Base-by-base conservation (phyloP, 2,797 vertebrate genomes). In the Tokudaia muenninki region DNA sequence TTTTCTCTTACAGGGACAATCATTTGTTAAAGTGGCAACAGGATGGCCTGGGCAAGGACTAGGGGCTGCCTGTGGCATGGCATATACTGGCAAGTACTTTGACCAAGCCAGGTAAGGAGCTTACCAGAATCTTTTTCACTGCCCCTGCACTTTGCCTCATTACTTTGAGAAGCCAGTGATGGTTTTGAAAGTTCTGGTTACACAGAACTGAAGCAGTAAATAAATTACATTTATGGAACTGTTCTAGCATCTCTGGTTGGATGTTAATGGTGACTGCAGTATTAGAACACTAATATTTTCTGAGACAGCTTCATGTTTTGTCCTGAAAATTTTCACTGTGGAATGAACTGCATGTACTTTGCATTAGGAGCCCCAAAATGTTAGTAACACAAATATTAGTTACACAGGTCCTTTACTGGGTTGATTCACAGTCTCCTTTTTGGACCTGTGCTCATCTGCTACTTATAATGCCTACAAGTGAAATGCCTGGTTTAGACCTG, bases 31-130 rank as follows among this genome's bases (percentile, higher is more conserved):
- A 7, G 99, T 99, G 92, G 99, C 99, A 9, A 99, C 99, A 10
- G 99, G 99, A 70, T 99, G 99, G n/a, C 98, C 99, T 55, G 99
- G 99, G 14, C 99, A 99, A 98, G 99, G 99, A 92, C 98, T 99
- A 9, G 99, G 99, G 0, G 99, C 99, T 92, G 98, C 99, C 0
- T 99, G 99, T 82, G 99, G 99, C 12, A 99, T 99, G 99, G 99
- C 99, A 29, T 99, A 99, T 97, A 99, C 99, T 5, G 99, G 99
- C 91, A 99, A 99, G 97, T 70, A 99, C 97, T 99, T 99, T 91
- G 99, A 99, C 98, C 99, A 99, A 96, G 98, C 99, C 91, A 99
- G 99, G 99, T 99, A 98, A 98, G 95, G 11, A 2, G 0, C 34
- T 77, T 67, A 61, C 61, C n/a, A 74, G 59, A 77, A 95, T 72